Evolutionary conservation across 2,797 vertebrate genomes (phyloP).

Genomic region (Lepus townsendii): DNA sequence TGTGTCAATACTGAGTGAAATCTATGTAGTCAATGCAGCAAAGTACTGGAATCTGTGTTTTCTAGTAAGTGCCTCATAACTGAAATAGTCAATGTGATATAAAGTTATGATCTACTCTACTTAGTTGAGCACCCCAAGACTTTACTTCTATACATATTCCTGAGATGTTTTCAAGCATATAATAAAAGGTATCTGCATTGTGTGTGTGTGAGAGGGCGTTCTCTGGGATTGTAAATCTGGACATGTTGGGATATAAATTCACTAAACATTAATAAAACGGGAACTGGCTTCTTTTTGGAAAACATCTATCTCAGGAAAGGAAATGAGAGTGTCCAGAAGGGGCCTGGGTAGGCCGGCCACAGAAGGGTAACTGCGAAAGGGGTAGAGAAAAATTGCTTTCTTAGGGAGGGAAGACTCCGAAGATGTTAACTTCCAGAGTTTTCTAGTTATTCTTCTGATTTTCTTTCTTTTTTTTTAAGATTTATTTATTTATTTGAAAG

Average conservation of each 20-base stretch:
- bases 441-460: background rate
- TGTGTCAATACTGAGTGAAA: background rate
- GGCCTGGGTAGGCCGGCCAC: background rate
- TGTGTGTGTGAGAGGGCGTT: background rate
- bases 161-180: background rate
- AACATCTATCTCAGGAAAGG: background rate
- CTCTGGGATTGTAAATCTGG: background rate
- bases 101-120: background rate
- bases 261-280: slow-evolving; percentile 14
- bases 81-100: background rate
- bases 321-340: background rate
- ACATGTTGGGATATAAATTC: background rate
- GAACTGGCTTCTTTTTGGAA: slow-evolving; percentile 8
- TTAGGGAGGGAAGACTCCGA: background rate
- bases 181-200: background rate
- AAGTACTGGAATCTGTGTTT: background rate
- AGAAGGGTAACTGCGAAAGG: background rate
- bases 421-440: background rate
- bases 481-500: too few species aligned
- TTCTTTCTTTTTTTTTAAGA: background rate
- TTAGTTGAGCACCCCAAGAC: background rate
- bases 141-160: background rate
- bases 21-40: background rate
- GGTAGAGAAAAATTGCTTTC: background rate
- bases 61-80: background rate